Conservation (phyloP, 2,797 vertebrate species). For the Cercopithecus hamlyni region DNA sequence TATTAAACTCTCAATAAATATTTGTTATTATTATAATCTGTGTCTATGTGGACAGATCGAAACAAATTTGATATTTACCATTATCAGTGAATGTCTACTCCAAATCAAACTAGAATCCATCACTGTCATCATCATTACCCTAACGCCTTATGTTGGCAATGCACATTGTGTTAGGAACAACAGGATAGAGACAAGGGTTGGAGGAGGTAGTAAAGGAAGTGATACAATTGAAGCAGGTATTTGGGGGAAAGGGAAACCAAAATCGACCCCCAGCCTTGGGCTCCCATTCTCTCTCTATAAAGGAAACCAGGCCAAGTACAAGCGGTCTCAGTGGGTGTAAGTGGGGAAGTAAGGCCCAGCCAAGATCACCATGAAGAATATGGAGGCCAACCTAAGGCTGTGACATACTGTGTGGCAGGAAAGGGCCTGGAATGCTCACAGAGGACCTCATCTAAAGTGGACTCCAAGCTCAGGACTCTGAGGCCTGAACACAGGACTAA, state of each 20-base stretch:
- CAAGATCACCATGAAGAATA: neutral
- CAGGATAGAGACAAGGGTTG: neutral
- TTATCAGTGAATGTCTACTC: neutral
- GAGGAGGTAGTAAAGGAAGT: neutral
- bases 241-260: neutral
- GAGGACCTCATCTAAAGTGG: neutral
- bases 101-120: neutral
- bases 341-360: no score
- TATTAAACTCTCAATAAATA: constrained; percentile 12
- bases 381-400: neutral
- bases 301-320: neutral
- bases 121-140: no score
- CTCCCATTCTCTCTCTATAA: neutral
- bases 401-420: neutral
- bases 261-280: neutral
- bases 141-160: neutral
- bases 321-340: fast-evolving
- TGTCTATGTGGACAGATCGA: neutral
- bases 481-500: neutral
- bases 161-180: neutral
- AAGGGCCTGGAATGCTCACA: neutral
- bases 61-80: neutral
- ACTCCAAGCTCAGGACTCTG: neutral
- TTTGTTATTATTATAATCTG: constrained; percentile 7
- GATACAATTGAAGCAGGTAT: neutral